Percentiles rank a stretch among this genome's conserved stretches.
Evolutionary conservation across 2,797 vertebrate species (phyloP).

Genomic region (Luscinia luscinia): DNA sequence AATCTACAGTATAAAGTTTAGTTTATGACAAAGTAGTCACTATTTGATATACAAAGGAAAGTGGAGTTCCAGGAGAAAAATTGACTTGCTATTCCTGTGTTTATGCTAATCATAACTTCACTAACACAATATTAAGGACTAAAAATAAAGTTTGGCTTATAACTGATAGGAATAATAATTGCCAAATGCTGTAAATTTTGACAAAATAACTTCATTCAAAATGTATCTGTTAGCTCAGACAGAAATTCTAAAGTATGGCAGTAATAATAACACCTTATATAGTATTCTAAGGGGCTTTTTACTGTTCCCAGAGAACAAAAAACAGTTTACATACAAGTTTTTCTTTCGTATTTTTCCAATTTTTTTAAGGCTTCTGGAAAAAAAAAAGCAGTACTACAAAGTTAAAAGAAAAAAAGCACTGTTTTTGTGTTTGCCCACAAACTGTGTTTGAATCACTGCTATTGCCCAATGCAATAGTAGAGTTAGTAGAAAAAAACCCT

Average conservation of each 20-base stretch:
- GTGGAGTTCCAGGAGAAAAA: neutral
- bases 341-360: neutral
- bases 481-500: neutral
- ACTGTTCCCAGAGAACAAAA: neutral
- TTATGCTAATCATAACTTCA: neutral
- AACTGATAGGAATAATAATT: neutral
- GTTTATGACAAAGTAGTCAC: neutral
- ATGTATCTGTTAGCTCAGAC: neutral
- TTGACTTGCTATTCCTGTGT: neutral
- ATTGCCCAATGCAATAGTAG: neutral
- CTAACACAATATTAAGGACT: neutral
- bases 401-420: neutral
- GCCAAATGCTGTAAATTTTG: slow-evolving; percentile 20
- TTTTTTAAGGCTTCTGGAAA: neutral
- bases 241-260: slow-evolving; percentile 13
- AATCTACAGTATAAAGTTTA: neutral
- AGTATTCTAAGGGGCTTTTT: neutral
- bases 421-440: neutral
- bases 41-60: neutral
- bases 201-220: slow-evolving; percentile 7
- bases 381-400: neutral
- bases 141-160: slow-evolving; percentile 40
- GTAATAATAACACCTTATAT: slow-evolving; percentile 27
- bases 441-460: neutral
- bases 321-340: neutral